Evolutionary conservation across 2,888 invertebrate species (phyloP), one percentile per base, ranked within the genome.

Genomic region (Pachliopta kotzebuea): DNA sequence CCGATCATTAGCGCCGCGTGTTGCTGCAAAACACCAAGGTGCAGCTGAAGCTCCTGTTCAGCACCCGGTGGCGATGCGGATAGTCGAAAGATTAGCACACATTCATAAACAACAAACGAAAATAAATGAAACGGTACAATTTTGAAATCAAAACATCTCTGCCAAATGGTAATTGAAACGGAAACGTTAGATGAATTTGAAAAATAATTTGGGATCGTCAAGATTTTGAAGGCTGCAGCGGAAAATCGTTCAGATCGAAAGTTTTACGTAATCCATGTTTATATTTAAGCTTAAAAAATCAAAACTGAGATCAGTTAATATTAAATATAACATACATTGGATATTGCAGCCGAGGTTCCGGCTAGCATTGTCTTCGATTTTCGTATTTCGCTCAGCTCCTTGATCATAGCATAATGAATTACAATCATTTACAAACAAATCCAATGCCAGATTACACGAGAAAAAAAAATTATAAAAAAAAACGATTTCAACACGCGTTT

Each of bases 21-120:
- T 95, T 98, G 97, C 96, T 97, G 96, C 94, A 96, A 95, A 94
- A 96, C 96, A 95, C 96, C 96, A 94, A 96, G 95, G 95, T 96
- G 96, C 93, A 96, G 94, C 95, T 97, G 96, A 94, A 96, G 95
- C 95, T 95, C 95, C 96, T 94, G 92, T 84, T 81, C 85, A 65
- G 65, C 88, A 84, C 86, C 87, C 84, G 77, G 79, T 79, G 85
- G 86, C 83, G 86, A 80, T 83, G 87, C 80, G 89, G 86, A 87
- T 82, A 86, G 81, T 85, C 77, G 76, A 86, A 87, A 86, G 74
- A 88, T 90, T 89, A 89, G 87, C 74, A 78, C 77, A 82, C 73
- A 76, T 79, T 83, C 78, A 78, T 72, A 68, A 75, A 79, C 75
- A 79, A 80, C 79, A 79, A 71, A 73, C 77, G 76, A 79, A 65